Base-by-base conservation (phyloP, 2,888 invertebrate species). In the Tipula vernalis region DNA sequence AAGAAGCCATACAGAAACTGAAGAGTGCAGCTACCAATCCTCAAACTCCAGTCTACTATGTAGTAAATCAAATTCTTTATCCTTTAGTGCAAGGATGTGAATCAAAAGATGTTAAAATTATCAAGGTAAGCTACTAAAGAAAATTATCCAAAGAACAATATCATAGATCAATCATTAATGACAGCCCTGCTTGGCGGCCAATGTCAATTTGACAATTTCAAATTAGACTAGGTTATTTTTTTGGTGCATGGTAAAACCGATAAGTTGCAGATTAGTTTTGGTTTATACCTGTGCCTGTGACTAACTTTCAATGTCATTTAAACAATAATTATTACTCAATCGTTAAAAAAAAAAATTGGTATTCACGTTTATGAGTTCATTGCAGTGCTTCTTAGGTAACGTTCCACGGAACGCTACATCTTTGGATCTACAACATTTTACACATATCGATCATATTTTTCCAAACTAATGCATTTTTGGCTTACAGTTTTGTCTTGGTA, bases 61-160 rank as follows among this genome's bases (percentile, higher is more conserved):
- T 97, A 36, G 97, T 98, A 88, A 96, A 97, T 90, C 99, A 99
- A 92, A 96, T 99, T 89, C 93, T 99, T 87, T 98, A 98, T 91
- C 99, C 99, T 0, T 93, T 99, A 88, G 97, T 99, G 44, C 97
- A 99, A 92, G 99, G 98, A 90, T 99, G 99, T 92, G 98, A 99
- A 91, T 98, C 98, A 39, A 98, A 98, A 92, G 98, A 98, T 92
- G 94, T 97, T 86, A 98, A 98, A 93, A 96, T 99, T 89, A 98
- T 98, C 86, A 96, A 96, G 94, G 97, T 97, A 92, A 15, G 86
- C 15, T 13, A 51, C 28, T 71, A 10, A 5, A 15, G 15, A 51
- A 39, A 39, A 39, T 6, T 47, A 13, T 13, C 47, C 47, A 47
- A 47, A n/a, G 6, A 39, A 5, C 39, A 39, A 39, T 2, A 39